Conservation (phyloP, 2,113 vertebrate species). For the Sitta europaea region DNA sequence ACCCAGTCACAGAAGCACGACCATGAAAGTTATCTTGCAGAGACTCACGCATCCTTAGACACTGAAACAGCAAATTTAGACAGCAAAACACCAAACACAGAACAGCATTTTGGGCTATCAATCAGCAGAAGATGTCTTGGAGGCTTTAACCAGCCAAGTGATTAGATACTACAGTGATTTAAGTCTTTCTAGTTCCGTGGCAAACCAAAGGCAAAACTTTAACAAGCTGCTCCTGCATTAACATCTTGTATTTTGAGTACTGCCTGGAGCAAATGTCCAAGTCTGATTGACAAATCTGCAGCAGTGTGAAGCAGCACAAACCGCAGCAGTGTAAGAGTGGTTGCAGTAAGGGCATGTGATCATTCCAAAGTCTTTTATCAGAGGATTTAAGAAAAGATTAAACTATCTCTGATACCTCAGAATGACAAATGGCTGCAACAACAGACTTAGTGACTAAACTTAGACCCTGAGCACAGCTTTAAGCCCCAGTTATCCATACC, state of each 20-base stretch:
- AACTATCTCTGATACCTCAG: background rate
- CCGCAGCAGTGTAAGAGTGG: background rate
- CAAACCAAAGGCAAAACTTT: background rate
- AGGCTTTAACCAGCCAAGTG: background rate
- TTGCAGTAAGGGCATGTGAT: background rate
- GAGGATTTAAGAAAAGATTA: background rate
- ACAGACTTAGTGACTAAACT: background rate
- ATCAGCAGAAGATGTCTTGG: background rate
- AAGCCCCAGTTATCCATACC: background rate
- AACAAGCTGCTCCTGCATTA: constrained; percentile 5
- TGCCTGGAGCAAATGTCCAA: background rate
- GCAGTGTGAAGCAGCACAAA: background rate
- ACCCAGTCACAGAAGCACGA: background rate
- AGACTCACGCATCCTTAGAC: background rate
- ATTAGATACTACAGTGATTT: background rate
- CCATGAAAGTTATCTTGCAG: background rate
- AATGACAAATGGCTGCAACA: background rate
- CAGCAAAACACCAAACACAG: background rate
- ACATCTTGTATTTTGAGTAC: background rate
- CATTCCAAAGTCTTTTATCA: background rate
- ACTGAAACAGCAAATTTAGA: background rate
- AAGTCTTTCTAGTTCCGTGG: background rate
- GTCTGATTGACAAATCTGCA: background rate
- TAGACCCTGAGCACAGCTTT: background rate
- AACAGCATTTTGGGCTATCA: background rate